Conservation (phyloP, 2,113 vertebrate species). For the Ptyas mucosa region DNA sequence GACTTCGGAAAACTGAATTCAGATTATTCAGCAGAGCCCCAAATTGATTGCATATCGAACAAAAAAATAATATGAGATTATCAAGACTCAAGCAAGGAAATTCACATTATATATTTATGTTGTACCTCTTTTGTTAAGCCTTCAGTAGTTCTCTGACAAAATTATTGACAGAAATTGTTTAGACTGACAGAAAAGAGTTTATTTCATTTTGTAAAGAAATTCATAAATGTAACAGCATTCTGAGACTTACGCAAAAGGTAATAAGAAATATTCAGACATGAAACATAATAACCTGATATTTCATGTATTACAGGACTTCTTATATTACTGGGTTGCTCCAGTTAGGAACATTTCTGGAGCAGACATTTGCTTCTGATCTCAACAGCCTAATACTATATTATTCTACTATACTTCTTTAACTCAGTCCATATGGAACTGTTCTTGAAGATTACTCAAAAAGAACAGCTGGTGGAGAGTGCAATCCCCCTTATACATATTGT, state of each 20-base stretch:
- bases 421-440: neutral
- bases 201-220: neutral
- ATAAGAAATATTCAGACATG: neutral
- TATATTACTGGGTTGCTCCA: neutral
- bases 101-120: conserved; percentile 15
- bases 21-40: neutral
- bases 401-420: neutral
- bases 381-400: neutral
- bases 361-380: neutral
- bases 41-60: neutral
- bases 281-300: neutral
- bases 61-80: neutral
- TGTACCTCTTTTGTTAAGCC: conserved; percentile 21
- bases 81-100: neutral
- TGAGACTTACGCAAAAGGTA: neutral
- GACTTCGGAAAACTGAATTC: conserved; percentile 2
- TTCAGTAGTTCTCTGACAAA: conserved; percentile 15
- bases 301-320: neutral
- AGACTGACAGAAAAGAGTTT: neutral
- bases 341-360: neutral
- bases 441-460: neutral
- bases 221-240: neutral
- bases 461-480: neutral
- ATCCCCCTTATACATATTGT: neutral
- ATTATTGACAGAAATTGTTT: neutral